These are phyloP conservation scores for Pseudochaenichthys georgianus DNA, from an alignment of 2,797 vertebrate species.

Conservation along the genomic window DNA sequence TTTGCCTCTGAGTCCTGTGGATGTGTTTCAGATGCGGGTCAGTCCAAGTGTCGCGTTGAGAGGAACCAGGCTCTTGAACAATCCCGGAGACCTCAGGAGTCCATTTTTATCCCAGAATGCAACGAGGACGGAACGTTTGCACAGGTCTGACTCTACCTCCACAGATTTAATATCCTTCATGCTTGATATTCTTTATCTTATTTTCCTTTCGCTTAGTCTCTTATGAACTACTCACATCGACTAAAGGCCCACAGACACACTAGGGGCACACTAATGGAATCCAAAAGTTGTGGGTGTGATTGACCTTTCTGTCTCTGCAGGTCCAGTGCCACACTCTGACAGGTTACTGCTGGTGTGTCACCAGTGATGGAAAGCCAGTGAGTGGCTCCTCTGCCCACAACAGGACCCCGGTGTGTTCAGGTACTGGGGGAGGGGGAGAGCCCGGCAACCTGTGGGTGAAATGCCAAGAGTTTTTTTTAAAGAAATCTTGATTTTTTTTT, in stretches of 20 bases:
- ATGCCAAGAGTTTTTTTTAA: slow-evolving; percentile 3
- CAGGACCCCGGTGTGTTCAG: slow-evolving; percentile 99
- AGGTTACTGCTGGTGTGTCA: slow-evolving; percentile 99
- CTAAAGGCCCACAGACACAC: neutral
- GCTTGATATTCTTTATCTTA: neutral
- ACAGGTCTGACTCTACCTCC: slow-evolving; percentile 83
- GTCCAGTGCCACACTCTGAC: slow-evolving; percentile 99
- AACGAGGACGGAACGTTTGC: slow-evolving; percentile 96
- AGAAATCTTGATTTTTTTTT: slow-evolving; percentile 1
- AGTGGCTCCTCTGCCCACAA: slow-evolving; percentile 98
- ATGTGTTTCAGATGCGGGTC: slow-evolving; percentile 87
- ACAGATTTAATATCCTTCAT: slow-evolving; percentile 3
- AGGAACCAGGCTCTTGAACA: slow-evolving; percentile 93
- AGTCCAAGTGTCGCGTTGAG: slow-evolving; percentile 95
- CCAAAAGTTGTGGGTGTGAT: neutral
- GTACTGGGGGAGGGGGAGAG: slow-evolving; percentile 82
- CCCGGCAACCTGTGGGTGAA: slow-evolving; percentile 30
- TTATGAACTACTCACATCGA: neutral
- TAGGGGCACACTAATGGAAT: too few species aligned
- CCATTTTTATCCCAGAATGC: slow-evolving; percentile 97
- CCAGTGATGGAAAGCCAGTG: slow-evolving; percentile 95
- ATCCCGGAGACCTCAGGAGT: slow-evolving; percentile 93
- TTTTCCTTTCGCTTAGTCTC: neutral
- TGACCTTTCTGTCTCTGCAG: slow-evolving; percentile 76
- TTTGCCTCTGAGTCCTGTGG: slow-evolving; percentile 33